A percentile compares a stretch with the other conserved stretches of the same genome.
These are phyloP conservation scores for Labia minor DNA, from an alignment of 2,888 invertebrate species.

Conservation along the genomic window DNA sequence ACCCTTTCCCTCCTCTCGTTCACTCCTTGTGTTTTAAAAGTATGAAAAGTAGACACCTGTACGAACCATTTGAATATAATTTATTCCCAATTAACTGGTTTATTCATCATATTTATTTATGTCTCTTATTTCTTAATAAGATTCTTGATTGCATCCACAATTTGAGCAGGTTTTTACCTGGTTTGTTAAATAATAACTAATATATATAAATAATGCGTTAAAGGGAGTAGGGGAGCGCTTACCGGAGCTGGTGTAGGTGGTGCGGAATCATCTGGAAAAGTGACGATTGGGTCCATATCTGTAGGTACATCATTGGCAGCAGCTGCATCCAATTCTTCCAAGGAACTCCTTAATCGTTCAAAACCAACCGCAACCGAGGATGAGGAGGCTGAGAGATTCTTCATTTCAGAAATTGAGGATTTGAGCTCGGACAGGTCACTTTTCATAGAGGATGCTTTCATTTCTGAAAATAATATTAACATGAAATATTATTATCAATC, in stretches of 20 bases:
- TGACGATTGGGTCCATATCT: conserved; percentile 52
- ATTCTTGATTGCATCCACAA: too few species aligned
- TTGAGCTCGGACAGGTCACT: conserved; percentile 68
- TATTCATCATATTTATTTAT: too few species aligned
- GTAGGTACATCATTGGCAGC: conserved; percentile 30
- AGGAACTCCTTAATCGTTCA: conserved; percentile 55
- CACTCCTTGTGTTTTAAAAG: too few species aligned
- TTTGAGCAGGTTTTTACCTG: too few species aligned
- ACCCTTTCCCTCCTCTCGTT: too few species aligned
- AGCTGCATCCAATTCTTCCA: conserved; percentile 54
- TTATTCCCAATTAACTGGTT: too few species aligned
- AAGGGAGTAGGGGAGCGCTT: conserved; percentile 18
- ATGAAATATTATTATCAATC: too few species aligned
- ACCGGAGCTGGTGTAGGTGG: conserved; percentile 45
- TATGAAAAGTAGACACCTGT: too few species aligned
- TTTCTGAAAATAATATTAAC: conserved; percentile 56
- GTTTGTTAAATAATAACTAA: too few species aligned
- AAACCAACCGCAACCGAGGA: conserved; percentile 22
- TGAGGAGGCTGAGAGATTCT: conserved; percentile 45
- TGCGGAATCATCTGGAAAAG: conserved; percentile 63
- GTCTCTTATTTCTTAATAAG: too few species aligned
- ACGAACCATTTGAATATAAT: too few species aligned
- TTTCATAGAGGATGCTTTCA: conserved; percentile 73
- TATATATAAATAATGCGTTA: too few species aligned
- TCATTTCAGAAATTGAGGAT: conserved; percentile 79